These are phyloP conservation scores for Threskiornis aethiopicus DNA, from an alignment of 2,797 vertebrate species.

Conservation along the genomic window DNA sequence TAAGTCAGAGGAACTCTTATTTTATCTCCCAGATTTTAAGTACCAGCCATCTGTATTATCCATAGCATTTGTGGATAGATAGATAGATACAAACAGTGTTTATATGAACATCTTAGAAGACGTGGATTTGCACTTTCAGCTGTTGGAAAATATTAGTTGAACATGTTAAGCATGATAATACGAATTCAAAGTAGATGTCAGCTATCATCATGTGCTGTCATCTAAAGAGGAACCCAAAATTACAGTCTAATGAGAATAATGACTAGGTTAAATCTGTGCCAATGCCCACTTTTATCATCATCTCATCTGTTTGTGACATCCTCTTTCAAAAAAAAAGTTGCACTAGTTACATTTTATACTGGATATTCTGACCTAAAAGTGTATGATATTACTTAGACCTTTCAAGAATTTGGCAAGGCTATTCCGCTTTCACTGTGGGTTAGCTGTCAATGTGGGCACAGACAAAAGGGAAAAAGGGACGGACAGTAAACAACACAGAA, in stretches of 20 bases:
- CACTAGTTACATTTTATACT: background rate
- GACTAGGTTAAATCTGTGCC: conserved; percentile 27
- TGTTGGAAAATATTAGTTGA: conserved; percentile 11
- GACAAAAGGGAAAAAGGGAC: background rate
- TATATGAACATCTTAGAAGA: background rate
- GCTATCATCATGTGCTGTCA: background rate
- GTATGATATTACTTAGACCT: background rate
- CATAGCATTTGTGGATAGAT: background rate
- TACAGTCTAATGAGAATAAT: conserved; percentile 50
- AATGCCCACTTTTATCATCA: conserved; percentile 23
- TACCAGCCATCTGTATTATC: background rate
- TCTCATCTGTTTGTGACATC: conserved; percentile 35
- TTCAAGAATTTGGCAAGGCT: background rate
- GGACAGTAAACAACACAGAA: conserved; percentile 15
- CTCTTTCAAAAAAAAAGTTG: background rate
- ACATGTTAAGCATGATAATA: background rate
- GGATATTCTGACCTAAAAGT: background rate
- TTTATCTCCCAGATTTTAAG: background rate
- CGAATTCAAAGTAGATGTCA: conserved; percentile 3
- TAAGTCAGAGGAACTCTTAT: background rate
- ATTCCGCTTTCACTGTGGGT: background rate
- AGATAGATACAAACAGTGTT: background rate
- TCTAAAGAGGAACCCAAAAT: conserved; percentile 23
- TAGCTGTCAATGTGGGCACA: background rate
- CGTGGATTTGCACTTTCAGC: background rate